Evolutionary conservation across 2,113 vertebrate species (phyloP).

Genomic region (Bolborhynchus lineola): DNA sequence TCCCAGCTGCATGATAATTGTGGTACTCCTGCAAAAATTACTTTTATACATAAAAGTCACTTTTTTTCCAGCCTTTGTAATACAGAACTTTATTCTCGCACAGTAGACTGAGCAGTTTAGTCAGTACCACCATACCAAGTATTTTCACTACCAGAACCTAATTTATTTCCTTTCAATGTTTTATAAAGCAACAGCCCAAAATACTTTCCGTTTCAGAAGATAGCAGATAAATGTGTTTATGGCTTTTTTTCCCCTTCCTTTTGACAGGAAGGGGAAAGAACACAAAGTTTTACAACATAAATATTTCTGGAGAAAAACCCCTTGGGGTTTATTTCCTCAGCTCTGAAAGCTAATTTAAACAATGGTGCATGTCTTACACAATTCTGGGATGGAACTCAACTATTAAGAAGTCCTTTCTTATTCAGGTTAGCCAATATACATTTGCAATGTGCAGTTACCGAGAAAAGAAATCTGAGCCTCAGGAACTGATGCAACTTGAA

Average conservation of each 20-base stretch:
- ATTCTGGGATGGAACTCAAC: not conserved
- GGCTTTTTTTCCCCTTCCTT: not conserved
- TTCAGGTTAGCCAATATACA: conserved; percentile 96
- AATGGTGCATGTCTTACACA: not conserved
- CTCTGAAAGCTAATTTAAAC: not conserved
- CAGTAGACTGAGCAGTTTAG: not conserved
- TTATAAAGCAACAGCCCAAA: not conserved
- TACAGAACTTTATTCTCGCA: not conserved
- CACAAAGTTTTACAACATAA: not conserved
- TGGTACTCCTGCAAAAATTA: not conserved
- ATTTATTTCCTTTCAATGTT: not conserved
- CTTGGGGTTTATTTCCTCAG: not conserved
- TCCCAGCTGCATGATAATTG: not conserved
- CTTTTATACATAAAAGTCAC: not conserved
- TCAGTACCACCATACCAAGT: not conserved
- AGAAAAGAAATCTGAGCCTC: conserved; percentile 96
- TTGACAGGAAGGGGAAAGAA: not conserved
- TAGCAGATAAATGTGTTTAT: not conserved
- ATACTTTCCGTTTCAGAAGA: not conserved
- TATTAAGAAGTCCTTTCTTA: conserved; percentile 37
- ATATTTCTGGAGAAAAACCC: not conserved
- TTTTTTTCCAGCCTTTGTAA: not conserved
- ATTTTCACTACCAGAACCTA: not conserved
- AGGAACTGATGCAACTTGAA: conserved; percentile 97
- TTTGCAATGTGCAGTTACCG: conserved; percentile 99